Base-by-base conservation (phyloP, 2,113 vertebrate species). In the Laticauda colubrina region DNA sequence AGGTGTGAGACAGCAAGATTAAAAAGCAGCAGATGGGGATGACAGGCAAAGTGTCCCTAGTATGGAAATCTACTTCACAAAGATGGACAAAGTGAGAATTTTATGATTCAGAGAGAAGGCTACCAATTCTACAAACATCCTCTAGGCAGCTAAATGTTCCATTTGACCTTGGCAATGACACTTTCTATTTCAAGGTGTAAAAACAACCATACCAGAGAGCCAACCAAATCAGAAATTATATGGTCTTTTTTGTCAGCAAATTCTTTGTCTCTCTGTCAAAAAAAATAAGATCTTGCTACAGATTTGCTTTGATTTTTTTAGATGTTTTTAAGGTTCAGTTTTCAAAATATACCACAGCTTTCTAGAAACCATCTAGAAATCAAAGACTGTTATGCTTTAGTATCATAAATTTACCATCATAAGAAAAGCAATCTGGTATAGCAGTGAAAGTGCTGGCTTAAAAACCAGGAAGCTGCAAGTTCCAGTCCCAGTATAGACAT, bases 131-230 rank as follows among this genome's bases (percentile, higher is more conserved):
- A 92, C 69, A 89, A 59, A 89, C 85, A 89, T 85, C 69, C 69
- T 92, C 26, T 39, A 89, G 88, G 88, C 69, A 61, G 57, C 26
- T 85, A 59, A 55, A 43, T 85, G 20, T 89, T 89, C n/a, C 3
- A 75, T 90, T 75, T 90, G 92, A 93, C 88, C 75, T 93, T 93
- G 75, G 43, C 43, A 86, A 93, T 85, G 69, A 53, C 92, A 93
- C 92, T 86, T 90, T 75, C 61, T 90, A 90, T 93, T 88, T 59
- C 69, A 29, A 61, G 54, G 59, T 55, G 69, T 86, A 85, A 89
- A 85, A 93, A 85, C 88, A 90, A 18, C 54, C 69, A 34, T 57
- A 51, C 64, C 43, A 59, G 20, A 24, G 4, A 85, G 64, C 92
- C 75, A 85, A 23, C 26, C 20, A 89, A 81, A 64, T 89, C 39